Evolutionary conservation across 2,113 vertebrate species (phyloP).

Genomic region (Syngnathoides biaculeatus): DNA sequence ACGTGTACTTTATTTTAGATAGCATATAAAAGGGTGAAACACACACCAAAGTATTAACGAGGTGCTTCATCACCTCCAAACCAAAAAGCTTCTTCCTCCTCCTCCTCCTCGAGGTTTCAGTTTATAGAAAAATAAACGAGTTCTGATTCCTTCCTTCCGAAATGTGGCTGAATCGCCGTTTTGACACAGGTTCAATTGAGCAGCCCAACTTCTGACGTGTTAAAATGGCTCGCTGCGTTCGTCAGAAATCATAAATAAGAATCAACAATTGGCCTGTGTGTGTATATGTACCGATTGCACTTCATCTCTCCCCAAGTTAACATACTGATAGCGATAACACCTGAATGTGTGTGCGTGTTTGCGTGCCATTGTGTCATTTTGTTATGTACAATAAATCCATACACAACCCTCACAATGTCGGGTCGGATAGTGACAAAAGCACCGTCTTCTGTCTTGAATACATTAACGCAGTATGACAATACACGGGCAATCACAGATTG

Average conservation of each 20-base stretch:
- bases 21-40: background rate
- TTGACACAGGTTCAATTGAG: constrained; percentile 23
- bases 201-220: background rate
- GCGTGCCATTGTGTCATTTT: constrained; percentile 60
- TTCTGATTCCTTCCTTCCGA: constrained; percentile 31
- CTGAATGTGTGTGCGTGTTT: constrained; percentile 24
- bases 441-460: constrained; percentile 10
- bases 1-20: constrained; percentile 1
- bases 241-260: constrained; percentile 76
- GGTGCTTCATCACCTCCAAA: constrained; percentile 51
- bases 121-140: constrained; percentile 41
- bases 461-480: constrained; percentile 66
- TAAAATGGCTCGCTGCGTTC: background rate
- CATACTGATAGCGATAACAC: constrained; percentile 43
- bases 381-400: constrained; percentile 72
- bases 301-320: constrained; percentile 69
- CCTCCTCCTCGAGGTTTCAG: constrained; percentile 52
- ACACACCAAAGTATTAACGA: constrained; percentile 35
- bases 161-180: constrained; percentile 39
- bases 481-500: constrained; percentile 98
- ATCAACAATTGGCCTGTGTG: constrained; percentile 80
- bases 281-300: constrained; percentile 87
- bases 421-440: constrained; percentile 78
- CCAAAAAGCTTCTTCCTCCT: constrained; percentile 70
- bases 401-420: constrained; percentile 53